Evolutionary conservation across 2,797 vertebrate species (phyloP).

Genomic region (Psittacula echo): DNA sequence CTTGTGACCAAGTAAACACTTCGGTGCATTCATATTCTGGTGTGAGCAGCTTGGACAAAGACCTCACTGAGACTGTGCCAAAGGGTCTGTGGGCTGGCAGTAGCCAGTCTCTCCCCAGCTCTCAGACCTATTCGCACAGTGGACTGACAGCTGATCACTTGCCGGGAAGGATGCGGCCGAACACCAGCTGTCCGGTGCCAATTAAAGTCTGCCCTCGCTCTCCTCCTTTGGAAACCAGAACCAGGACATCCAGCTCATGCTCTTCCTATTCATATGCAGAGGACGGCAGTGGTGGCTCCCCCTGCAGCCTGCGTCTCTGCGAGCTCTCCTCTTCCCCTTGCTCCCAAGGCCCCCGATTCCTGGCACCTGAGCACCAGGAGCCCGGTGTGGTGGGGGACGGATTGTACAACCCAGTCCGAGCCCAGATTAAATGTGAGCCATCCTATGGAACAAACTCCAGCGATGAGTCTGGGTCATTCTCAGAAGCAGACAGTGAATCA

Average conservation of each 20-base stretch:
- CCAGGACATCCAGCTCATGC: slow-evolving; percentile 97
- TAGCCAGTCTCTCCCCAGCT: slow-evolving; percentile 93
- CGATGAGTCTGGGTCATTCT: slow-evolving; percentile 98
- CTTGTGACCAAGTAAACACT: slow-evolving; percentile 90
- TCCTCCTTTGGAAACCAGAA: slow-evolving; percentile 94
- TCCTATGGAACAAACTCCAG: slow-evolving; percentile 99
- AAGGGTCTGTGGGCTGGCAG: slow-evolving; percentile 92
- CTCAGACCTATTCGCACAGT: slow-evolving; percentile 89
- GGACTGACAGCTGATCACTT: slow-evolving; percentile 85
- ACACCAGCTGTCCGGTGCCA: slow-evolving; percentile 99
- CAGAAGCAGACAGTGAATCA: slow-evolving; percentile 98
- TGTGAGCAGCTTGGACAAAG: slow-evolving; percentile 93
- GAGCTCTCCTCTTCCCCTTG: slow-evolving; percentile 98
- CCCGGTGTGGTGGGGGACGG: slow-evolving; percentile 86
- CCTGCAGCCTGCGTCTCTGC: slow-evolving; percentile 96
- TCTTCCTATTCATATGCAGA: slow-evolving; percentile 98
- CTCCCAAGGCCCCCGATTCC: slow-evolving; percentile 92
- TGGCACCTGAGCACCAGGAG: slow-evolving; percentile 91
- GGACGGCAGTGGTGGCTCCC: slow-evolving; percentile 94
- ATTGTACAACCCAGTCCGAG: slow-evolving; percentile 88
- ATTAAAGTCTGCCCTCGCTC: slow-evolving; percentile 98
- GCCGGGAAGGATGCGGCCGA: slow-evolving; percentile 90
- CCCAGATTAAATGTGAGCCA: slow-evolving; percentile 99
- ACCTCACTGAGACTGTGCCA: slow-evolving; percentile 91
- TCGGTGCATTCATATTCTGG: slow-evolving; percentile 93